These are phyloP conservation scores for Enteromius trimaculatus DNA, from an alignment of 2,797 vertebrate species.

Conservation along the genomic window DNA sequence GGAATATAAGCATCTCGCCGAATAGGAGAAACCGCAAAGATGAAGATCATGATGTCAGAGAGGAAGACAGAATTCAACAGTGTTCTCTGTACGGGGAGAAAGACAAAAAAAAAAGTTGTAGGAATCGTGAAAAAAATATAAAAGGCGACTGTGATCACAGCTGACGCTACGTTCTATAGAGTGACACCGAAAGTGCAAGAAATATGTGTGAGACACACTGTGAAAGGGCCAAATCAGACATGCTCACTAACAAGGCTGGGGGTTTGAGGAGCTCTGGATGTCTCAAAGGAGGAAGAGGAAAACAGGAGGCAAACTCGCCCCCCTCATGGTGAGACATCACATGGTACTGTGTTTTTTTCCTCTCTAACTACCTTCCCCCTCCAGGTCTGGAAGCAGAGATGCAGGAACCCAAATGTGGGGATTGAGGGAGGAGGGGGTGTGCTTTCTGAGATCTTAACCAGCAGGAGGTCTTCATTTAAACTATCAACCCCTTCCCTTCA, in stretches of 20 bases:
- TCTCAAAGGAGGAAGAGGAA: constrained; percentile 66
- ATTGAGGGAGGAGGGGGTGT: constrained; percentile 28
- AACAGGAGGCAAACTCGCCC: constrained; percentile 57
- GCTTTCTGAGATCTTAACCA: constrained; percentile 27
- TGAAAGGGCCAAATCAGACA: constrained; percentile 50
- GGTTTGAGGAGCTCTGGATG: constrained; percentile 66
- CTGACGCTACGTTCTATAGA: constrained; percentile 23
- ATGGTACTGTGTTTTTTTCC: constrained; percentile 14
- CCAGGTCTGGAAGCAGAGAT: constrained; percentile 54
- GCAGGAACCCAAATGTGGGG: constrained; percentile 44
- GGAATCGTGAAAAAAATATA: constrained; percentile 19
- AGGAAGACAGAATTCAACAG: not conserved
- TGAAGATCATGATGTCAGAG: constrained; percentile 17
- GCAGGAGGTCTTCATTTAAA: constrained; percentile 42
- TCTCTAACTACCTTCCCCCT: constrained; percentile 1
- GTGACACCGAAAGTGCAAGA: not conserved
- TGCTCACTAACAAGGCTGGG: constrained; percentile 57
- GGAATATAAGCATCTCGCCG: constrained; percentile 31
- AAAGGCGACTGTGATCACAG: constrained; percentile 18
- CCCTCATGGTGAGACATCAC: constrained; percentile 63
- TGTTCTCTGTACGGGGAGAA: constrained; percentile 9
- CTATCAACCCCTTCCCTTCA: constrained; percentile 31
- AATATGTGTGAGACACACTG: constrained; percentile 25
- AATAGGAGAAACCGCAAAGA: constrained; percentile 16
- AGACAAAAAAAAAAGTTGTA: not conserved